Evolutionary conservation across 2,888 invertebrate genomes (phyloP).

Genomic region (Geotrupes spiniger): DNA sequence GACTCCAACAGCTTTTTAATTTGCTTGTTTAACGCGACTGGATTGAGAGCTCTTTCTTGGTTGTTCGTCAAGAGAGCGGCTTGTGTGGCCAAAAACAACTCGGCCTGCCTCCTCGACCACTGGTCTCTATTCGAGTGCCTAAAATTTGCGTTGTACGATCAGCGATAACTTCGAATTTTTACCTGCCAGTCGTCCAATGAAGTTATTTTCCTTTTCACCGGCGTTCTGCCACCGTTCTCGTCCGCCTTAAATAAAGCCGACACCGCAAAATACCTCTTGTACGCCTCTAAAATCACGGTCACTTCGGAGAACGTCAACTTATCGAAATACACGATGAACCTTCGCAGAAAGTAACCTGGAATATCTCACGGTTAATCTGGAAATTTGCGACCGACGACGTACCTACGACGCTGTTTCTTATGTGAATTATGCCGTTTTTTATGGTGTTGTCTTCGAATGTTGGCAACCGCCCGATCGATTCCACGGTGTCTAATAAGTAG

Average conservation of each 20-base stretch:
- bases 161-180: too few relatives aligned
- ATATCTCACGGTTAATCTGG: conserved; percentile 43
- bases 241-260: conserved; percentile 42
- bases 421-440: conserved; percentile 44
- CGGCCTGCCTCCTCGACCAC: conserved; percentile 87
- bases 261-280: conserved; percentile 64
- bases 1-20: conserved; percentile 70
- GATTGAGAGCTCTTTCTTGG: conserved; percentile 74
- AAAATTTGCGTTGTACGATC: conserved; percentile 5
- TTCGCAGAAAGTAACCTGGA: conserved; percentile 76
- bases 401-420: conserved; percentile 69
- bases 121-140: conserved; percentile 58
- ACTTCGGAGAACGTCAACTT: conserved; percentile 82
- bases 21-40: conserved; percentile 72
- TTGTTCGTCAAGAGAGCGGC: conserved; percentile 78
- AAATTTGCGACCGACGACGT: too few relatives aligned
- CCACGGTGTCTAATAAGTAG: conserved; percentile 42
- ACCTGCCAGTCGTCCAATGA: conserved; percentile 1
- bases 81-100: conserved; percentile 84
- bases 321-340: conserved; percentile 78
- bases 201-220: conserved; percentile 7
- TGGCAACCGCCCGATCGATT: conserved; percentile 31
- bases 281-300: conserved; percentile 69
- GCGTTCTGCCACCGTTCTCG: conserved; percentile 1
- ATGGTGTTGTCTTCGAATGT: conserved; percentile 24